Conservation (phyloP, 2,797 vertebrate genomes). For the Onychomys leucogaster region DNA sequence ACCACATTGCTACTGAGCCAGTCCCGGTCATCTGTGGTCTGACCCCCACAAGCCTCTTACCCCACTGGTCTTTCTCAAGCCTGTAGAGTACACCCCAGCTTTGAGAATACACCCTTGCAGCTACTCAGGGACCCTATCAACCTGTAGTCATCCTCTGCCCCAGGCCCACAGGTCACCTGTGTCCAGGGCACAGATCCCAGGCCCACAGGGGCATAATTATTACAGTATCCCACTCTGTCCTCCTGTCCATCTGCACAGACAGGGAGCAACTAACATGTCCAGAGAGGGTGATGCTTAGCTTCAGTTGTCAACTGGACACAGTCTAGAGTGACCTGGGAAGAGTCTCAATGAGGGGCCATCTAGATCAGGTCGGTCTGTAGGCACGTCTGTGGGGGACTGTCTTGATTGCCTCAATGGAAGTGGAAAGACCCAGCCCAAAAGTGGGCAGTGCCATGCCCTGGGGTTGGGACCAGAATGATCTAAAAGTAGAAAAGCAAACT, state of each 20-base stretch:
- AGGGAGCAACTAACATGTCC: neutral
- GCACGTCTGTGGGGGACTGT: neutral
- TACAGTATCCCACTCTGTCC: neutral
- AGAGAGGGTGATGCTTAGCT: neutral
- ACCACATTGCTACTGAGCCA: too few relatives aligned
- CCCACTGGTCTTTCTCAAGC: neutral
- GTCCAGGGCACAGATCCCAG: too few relatives aligned
- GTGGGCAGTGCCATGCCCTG: neutral
- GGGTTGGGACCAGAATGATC: neutral
- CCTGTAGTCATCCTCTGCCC: neutral
- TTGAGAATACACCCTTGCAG: neutral
- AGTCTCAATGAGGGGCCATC: neutral
- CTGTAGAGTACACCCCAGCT: neutral
- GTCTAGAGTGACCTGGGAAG: neutral
- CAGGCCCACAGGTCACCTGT: fast-evolving
- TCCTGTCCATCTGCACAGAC: fast-evolving
- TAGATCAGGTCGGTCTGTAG: neutral
- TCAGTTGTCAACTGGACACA: neutral
- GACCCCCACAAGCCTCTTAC: neutral
- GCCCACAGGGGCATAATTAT: fast-evolving
- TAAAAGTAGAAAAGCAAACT: neutral
- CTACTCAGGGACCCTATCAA: neutral
- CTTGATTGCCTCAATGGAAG: neutral
- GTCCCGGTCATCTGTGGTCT: neutral
- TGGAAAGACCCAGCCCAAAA: neutral